These are phyloP conservation scores for Sinocyclocheilus maitianheensis DNA, from an alignment of 2,113 vertebrate species.

Conservation along the genomic window DNA sequence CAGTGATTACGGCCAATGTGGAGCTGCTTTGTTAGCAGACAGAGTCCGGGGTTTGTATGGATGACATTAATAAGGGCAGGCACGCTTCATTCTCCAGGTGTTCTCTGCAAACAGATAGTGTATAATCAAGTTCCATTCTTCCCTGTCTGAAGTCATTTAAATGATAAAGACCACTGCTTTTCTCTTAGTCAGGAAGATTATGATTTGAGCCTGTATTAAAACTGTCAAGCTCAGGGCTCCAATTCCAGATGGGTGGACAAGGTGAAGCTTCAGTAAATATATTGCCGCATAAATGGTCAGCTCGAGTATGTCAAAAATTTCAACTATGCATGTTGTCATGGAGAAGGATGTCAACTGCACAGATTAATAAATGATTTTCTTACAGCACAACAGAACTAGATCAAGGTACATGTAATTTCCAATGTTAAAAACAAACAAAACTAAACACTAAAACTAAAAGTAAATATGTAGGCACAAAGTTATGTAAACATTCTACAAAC, in stretches of 20 bases:
- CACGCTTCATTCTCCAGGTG: conserved; percentile 36
- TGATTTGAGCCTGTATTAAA: conserved; percentile 32
- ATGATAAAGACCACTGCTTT: conserved; percentile 40
- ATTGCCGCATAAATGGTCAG: conserved; percentile 19
- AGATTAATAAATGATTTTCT: conserved; percentile 26
- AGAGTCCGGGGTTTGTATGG: conserved; percentile 34
- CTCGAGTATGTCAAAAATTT: conserved; percentile 37
- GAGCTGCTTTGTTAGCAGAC: conserved; percentile 34
- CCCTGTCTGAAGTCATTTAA: conserved; percentile 34
- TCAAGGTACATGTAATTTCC: neutral
- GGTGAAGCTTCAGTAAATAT: conserved; percentile 20
- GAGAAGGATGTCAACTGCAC: conserved; percentile 20
- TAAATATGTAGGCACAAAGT: neutral
- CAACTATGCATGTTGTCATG: conserved; percentile 21
- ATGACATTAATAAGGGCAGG: conserved; percentile 27
- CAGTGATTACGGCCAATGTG: conserved; percentile 42
- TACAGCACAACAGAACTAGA: neutral
- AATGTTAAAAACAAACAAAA: no score
- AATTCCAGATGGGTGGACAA: conserved; percentile 5
- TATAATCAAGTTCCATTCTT: conserved; percentile 22
- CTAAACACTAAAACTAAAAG: no score
- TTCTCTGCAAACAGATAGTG: conserved; percentile 43
- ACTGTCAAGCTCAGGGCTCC: conserved; percentile 25
- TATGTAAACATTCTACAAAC: neutral
- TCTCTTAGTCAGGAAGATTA: conserved; percentile 12